These are phyloP conservation scores for Neopipo cinnamomea DNA, from an alignment of 2,113 vertebrate species.

Conservation along the genomic window DNA sequence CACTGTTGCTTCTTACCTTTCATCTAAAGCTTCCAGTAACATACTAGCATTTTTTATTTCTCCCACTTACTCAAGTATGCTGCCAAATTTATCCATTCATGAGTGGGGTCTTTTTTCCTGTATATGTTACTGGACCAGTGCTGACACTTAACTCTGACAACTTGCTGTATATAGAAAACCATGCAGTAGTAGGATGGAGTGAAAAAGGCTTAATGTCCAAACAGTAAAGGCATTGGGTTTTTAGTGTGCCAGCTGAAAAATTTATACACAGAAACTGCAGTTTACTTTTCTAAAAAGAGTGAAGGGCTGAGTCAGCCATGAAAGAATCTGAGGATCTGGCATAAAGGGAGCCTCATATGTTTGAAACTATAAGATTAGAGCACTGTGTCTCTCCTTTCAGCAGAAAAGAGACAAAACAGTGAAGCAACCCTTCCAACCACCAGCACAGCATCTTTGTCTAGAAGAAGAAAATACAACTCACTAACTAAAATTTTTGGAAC, in stretches of 20 bases:
- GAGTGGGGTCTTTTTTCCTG: fast-evolving
- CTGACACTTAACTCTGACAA: not conserved
- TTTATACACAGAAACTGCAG: not conserved
- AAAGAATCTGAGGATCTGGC: not conserved
- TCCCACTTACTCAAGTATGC: not conserved
- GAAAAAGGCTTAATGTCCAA: not conserved
- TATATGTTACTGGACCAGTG: not conserved
- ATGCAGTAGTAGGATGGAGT: not conserved
- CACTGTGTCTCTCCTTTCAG: not conserved
- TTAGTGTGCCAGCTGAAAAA: not conserved
- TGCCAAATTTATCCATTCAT: not conserved
- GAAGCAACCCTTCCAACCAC: not conserved
- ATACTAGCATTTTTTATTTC: not conserved
- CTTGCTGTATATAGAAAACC: not conserved
- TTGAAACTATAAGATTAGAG: not conserved
- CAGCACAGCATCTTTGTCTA: not conserved
- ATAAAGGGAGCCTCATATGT: not conserved
- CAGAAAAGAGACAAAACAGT: not conserved
- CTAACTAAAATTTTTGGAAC: not conserved
- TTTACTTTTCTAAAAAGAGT: not conserved
- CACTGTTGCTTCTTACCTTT: not conserved
- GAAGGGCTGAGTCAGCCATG: not conserved
- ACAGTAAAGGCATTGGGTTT: not conserved
- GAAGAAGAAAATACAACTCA: not conserved
- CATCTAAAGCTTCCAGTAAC: not conserved